phyloP scores from a whole-genome alignment of 2,113 vertebrate genomes.

The Eulemur rufifrons region DNA sequence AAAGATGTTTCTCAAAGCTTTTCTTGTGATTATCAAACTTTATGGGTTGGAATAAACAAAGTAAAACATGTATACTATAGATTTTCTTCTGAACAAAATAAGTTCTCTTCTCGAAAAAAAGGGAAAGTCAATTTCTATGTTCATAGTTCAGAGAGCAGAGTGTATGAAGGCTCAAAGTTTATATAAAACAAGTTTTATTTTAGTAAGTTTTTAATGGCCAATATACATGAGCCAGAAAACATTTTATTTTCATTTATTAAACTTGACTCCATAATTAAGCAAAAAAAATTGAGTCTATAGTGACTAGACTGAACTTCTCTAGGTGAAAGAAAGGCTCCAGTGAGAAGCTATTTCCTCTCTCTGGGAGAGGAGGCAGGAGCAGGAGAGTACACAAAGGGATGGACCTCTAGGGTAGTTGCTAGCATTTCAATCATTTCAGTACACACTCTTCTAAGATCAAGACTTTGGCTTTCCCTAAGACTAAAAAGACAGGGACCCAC shows the following conservation, averaged over 20 bases:
- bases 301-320: neutral
- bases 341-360: neutral
- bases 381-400: neutral
- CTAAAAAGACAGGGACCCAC: neutral
- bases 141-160: neutral
- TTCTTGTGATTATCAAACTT: conserved; percentile 5
- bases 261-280: neutral
- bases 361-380: neutral
- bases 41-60: neutral
- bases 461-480: neutral
- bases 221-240: neutral
- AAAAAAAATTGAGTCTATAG: neutral
- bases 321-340: neutral
- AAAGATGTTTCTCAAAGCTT: neutral
- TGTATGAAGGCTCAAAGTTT: neutral
- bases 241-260: conserved; percentile 32
- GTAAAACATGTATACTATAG: neutral
- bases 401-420: neutral
- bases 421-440: neutral
- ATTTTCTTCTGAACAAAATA: conserved; percentile 23
- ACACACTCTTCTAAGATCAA: neutral
- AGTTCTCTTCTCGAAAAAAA: neutral
- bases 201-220: conserved; percentile 26
- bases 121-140: neutral
- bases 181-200: conserved; percentile 6